Conservation (phyloP, 2,797 vertebrate genomes). For the Tiaroga cobitis region DNA sequence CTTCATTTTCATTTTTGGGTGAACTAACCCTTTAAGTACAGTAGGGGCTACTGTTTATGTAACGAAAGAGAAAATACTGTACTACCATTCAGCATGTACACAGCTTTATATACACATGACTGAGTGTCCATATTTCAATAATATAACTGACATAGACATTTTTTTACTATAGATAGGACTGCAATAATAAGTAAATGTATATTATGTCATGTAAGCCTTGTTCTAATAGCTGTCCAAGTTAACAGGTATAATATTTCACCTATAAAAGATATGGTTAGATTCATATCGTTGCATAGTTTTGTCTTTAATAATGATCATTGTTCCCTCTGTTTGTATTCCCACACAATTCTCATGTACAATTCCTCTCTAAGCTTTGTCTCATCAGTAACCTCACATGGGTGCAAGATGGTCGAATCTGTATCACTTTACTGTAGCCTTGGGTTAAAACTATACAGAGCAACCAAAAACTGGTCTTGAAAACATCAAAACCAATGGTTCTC, state of each 20-base stretch:
- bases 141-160: no score
- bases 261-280: no score
- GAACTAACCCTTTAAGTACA: no score
- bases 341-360: constrained; percentile 10
- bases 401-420: neutral
- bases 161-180: neutral
- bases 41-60: no score
- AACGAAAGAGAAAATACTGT: no score
- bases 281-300: constrained; percentile 1
- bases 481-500: constrained; percentile 15
- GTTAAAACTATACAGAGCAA: neutral
- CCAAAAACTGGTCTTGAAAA: constrained; percentile 14
- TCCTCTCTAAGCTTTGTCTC: constrained; percentile 4
- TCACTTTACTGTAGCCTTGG: constrained; percentile 20
- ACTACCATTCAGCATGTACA: no score
- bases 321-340: neutral
- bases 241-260: no score
- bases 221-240: constrained; percentile 5
- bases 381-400: constrained; percentile 4
- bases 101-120: no score
- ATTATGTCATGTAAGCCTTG: constrained; percentile 1
- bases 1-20: no score
- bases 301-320: constrained; percentile 2
- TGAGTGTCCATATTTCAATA: no score
- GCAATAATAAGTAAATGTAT: neutral